Percentiles rank a stretch among this genome's conserved stretches.
Evolutionary conservation across 1,140 invertebrate species (phyloP).

Genomic region (Drosophila trapezifrons): DNA sequence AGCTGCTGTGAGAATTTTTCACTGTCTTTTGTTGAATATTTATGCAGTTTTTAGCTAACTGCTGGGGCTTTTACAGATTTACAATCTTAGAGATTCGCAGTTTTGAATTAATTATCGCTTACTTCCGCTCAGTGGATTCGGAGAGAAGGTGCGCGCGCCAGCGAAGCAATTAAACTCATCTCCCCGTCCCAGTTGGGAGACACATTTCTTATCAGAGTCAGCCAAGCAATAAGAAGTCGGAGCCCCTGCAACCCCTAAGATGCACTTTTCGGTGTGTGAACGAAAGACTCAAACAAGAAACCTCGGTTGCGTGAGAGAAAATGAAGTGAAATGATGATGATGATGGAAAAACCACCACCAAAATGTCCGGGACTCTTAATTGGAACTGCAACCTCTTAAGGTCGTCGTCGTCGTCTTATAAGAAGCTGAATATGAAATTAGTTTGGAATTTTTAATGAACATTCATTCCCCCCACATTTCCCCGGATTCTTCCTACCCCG

Average conservation of each 20-base stretch:
- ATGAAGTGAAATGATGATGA: slow-evolving; percentile 8
- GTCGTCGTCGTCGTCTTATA: slow-evolving; percentile 67
- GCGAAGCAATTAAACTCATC: slow-evolving; percentile 36
- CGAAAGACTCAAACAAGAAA: slow-evolving; percentile 77
- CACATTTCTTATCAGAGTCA: slow-evolving; percentile 68
- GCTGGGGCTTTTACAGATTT: slow-evolving; percentile 62
- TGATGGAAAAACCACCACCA: slow-evolving; percentile 69
- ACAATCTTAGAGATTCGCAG: slow-evolving; percentile 73
- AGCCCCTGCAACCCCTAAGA: slow-evolving; percentile 52
- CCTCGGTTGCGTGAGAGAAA: slow-evolving; percentile 61
- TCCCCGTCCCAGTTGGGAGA: slow-evolving; percentile 26
- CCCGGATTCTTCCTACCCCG: slow-evolving; percentile 41
- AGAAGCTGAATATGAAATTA: slow-evolving; percentile 82
- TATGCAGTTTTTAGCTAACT: slow-evolving; percentile 56
- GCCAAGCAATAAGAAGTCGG: slow-evolving; percentile 40
- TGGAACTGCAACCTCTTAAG: slow-evolving; percentile 76
- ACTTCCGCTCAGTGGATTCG: slow-evolving; percentile 54
- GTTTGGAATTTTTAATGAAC: slow-evolving; percentile 79
- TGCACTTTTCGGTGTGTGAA: slow-evolving; percentile 40
- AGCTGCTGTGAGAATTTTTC: slow-evolving; percentile 61
- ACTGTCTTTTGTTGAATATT: slow-evolving; percentile 72
- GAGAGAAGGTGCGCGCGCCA: slow-evolving; percentile 8
- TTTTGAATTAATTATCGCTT: slow-evolving; percentile 78
- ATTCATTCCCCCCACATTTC: slow-evolving; percentile 60
- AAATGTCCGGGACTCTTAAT: slow-evolving; percentile 52